phyloP scores from a whole-genome alignment of 2,113 vertebrate genomes.

The Hydrolagus affinis region DNA sequence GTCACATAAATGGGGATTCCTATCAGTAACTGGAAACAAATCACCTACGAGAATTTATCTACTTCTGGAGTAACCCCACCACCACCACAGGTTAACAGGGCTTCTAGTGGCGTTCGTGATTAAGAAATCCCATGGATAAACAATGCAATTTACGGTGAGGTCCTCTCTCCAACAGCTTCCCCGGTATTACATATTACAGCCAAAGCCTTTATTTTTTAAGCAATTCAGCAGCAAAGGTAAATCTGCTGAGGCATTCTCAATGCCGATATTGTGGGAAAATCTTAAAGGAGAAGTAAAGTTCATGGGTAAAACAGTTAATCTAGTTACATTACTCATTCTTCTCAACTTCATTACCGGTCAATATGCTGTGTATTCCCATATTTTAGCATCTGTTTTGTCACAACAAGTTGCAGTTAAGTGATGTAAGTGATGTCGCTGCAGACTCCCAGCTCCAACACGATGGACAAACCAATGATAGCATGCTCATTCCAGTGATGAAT shows the following conservation, averaged over 20 bases:
- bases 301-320: background rate
- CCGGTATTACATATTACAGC: too few species aligned
- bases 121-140: too few species aligned
- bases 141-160: too few species aligned
- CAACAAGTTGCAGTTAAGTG: background rate
- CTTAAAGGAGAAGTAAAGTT: background rate
- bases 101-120: too few species aligned
- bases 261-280: background rate
- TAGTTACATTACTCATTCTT: slow-evolving; percentile 7
- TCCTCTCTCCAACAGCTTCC: too few species aligned
- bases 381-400: background rate
- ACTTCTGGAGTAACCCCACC: too few species aligned
- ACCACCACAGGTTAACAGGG: too few species aligned
- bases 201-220: background rate
- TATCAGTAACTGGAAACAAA: too few species aligned
- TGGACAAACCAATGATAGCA: background rate
- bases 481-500: background rate
- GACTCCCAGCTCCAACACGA: background rate
- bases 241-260: background rate
- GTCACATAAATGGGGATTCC: too few species aligned
- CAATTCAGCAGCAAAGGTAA: background rate
- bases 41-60: too few species aligned
- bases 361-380: background rate
- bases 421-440: background rate
- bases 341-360: background rate